These are phyloP conservation scores for Cyphomyrus plagiostoma DNA, from an alignment of 2,113 vertebrate genomes.

Conservation along the genomic window DNA sequence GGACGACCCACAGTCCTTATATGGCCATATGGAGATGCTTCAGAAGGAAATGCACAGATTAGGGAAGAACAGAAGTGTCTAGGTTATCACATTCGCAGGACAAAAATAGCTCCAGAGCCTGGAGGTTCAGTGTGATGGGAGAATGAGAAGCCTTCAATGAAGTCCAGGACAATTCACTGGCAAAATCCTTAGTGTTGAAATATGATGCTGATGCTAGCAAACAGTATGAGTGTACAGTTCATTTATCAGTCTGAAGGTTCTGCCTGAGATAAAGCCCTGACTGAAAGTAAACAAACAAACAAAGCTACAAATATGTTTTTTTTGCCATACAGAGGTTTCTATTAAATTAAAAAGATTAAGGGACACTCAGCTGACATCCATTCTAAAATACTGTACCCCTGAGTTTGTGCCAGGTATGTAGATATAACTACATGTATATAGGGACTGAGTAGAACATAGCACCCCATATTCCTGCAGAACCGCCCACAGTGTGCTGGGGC, in stretches of 20 bases:
- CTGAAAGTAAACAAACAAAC: neutral
- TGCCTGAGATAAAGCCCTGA: neutral
- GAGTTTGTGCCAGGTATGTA: neutral
- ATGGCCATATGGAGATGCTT: conserved; percentile 35
- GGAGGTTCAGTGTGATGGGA: conserved; percentile 39
- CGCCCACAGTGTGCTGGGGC: neutral
- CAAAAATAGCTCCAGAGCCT: conserved; percentile 60
- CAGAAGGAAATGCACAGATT: conserved; percentile 52
- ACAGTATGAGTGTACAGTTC: neutral
- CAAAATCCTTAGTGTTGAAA: neutral
- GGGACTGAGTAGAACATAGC: neutral
- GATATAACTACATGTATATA: neutral
- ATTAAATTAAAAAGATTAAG: neutral
- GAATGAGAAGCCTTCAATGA: conserved; percentile 13
- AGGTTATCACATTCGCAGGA: conserved; percentile 63
- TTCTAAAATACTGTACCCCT: neutral
- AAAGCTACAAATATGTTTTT: neutral
- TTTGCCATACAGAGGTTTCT: neutral
- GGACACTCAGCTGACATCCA: neutral
- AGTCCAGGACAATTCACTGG: conserved; percentile 8
- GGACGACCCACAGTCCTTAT: conserved; percentile 10
- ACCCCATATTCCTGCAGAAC: neutral
- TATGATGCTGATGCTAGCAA: neutral
- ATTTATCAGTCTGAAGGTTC: neutral
- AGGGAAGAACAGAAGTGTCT: conserved; percentile 56